Percentiles rank a stretch among this genome's conserved stretches.
phyloP scores from a whole-genome alignment of 2,113 vertebrate species.

The Sebastes fasciatus region DNA sequence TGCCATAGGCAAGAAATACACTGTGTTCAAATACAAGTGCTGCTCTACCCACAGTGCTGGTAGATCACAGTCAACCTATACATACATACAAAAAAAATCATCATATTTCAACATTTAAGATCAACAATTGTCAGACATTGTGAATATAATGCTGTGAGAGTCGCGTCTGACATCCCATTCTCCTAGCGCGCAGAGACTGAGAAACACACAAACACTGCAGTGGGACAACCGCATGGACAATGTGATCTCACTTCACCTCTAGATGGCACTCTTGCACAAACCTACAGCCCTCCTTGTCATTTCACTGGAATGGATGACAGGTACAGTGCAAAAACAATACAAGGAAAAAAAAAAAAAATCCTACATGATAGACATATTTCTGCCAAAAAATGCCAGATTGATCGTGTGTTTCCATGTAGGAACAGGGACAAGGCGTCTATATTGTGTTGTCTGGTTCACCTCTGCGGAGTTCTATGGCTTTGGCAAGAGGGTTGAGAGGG shows the following conservation, averaged over 20 bases:
- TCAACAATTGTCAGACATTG: conserved; percentile 30
- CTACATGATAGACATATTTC: background rate
- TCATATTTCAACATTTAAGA: conserved; percentile 49
- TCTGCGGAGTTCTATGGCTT: conserved; percentile 82
- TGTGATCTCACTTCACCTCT: conserved; percentile 34
- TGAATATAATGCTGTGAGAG: conserved; percentile 25
- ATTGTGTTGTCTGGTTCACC: conserved; percentile 52
- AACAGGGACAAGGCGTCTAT: conserved; percentile 30
- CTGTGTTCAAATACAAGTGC: conserved; percentile 51
- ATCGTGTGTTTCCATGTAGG: conserved; percentile 42
- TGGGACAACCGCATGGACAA: conserved; percentile 10
- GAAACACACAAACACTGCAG: conserved; percentile 13
- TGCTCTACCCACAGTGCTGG: conserved; percentile 48
- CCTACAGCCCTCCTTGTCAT: background rate
- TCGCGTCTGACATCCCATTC: conserved; percentile 15
- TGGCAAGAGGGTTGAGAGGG: conserved; percentile 66
- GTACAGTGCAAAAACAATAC: conserved; percentile 40
- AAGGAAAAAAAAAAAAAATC: conserved; percentile 11
- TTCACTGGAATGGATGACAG: conserved; percentile 23
- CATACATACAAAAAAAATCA: conserved; percentile 49
- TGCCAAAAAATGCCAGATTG: conserved; percentile 26
- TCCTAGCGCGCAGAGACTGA: conserved; percentile 19
- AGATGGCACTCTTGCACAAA: conserved; percentile 71
- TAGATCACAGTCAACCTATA: conserved; percentile 45
- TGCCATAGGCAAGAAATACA: conserved; percentile 69